A percentile compares a stretch with the other conserved stretches of the same genome.
Evolutionary conservation across 1,140 invertebrate genomes (phyloP).

Genomic region (Anastatus disparis): DNA sequence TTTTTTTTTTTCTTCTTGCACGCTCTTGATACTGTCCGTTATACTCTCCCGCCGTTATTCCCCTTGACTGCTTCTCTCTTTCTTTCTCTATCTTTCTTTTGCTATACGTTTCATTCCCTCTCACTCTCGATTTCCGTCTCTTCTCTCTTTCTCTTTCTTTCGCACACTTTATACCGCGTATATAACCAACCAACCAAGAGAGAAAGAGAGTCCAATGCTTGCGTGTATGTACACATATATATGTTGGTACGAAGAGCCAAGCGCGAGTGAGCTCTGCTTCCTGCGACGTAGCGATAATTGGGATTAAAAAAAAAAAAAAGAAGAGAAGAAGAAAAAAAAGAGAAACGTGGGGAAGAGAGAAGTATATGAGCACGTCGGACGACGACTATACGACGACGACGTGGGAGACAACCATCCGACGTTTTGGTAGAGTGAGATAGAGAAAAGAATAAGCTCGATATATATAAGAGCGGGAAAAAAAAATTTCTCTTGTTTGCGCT

Average conservation of each 20-base stretch:
- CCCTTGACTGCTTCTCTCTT: constrained; percentile 7
- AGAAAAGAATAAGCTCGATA: not conserved
- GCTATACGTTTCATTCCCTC: not conserved
- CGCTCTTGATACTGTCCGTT: constrained; percentile 39
- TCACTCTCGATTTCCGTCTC: constrained; percentile 28
- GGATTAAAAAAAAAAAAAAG: constrained; percentile 42
- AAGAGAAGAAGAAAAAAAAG: not conserved
- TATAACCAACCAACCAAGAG: too few species aligned
- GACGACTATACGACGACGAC: not conserved
- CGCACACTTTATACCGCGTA: not conserved
- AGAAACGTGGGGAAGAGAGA: not conserved
- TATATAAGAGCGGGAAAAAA: constrained; percentile 4
- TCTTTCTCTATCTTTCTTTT: constrained; percentile 14
- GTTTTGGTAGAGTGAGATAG: not conserved
- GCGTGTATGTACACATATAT: not conserved
- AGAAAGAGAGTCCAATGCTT: not conserved
- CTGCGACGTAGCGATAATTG: constrained; percentile 40
- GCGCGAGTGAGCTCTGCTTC: too few species aligned
- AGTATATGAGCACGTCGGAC: too few species aligned
- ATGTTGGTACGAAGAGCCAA: not conserved
- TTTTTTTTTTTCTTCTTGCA: constrained; percentile 14
- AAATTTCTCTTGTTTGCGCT: not conserved
- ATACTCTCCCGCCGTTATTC: constrained; percentile 30
- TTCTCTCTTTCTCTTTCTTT: not conserved
- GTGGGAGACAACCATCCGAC: not conserved